Evolutionary conservation across 2,888 invertebrate species (phyloP).

Genomic region (Zaprionus obscuricornis): DNA sequence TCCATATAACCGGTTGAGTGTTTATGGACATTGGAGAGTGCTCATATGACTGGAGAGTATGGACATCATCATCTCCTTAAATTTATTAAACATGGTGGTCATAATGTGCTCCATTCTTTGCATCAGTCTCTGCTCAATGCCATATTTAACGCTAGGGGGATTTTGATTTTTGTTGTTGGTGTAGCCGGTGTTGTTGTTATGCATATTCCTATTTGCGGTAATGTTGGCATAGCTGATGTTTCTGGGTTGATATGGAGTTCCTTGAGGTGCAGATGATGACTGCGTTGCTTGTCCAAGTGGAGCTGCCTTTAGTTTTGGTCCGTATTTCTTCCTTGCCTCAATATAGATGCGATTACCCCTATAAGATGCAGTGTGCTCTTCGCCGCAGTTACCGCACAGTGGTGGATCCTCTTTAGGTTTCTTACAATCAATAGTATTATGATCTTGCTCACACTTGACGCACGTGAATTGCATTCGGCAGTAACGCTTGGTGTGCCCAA

Average conservation of each 20-base stretch:
- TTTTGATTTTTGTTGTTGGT: background rate
- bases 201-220: background rate
- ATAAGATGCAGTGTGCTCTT: background rate
- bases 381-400: background rate
- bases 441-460: constrained; percentile 6
- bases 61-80: too few species aligned
- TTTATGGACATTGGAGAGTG: background rate
- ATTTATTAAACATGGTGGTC: too few species aligned
- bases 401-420: background rate
- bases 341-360: background rate
- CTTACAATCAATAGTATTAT: background rate
- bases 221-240: background rate
- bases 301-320: background rate
- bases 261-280: background rate
- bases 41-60: too few species aligned
- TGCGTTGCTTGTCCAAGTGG: too few species aligned
- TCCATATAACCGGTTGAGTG: background rate
- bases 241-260: background rate
- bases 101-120: background rate
- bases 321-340: background rate
- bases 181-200: background rate
- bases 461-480: constrained; percentile 20
- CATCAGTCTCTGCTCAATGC: background rate
- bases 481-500: constrained; percentile 25
- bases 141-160: background rate